Percentiles rank a stretch among this genome's conserved stretches.
Evolutionary conservation across 2,888 invertebrate species (phyloP).

Genomic region (Oligia latruncula): DNA sequence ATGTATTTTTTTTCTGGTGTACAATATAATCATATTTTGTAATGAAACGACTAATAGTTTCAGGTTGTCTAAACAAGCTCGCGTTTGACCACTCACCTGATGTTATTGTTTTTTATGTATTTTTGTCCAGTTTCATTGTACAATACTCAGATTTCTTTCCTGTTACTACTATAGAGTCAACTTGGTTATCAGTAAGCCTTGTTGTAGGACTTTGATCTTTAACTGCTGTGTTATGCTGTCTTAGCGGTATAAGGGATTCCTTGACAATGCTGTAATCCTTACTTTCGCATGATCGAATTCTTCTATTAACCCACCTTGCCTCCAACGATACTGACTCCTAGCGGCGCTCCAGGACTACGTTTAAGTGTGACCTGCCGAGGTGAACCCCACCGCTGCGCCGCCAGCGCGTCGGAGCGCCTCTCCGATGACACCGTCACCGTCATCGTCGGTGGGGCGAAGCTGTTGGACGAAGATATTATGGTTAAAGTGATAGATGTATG

Average conservation of each 20-base stretch:
- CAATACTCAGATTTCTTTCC: too few relatives aligned
- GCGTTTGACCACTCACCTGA: too few relatives aligned
- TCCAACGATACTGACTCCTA: constrained; percentile 99
- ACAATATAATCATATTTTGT: too few relatives aligned
- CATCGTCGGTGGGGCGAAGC: constrained; percentile 84
- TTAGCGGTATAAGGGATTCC: not conserved
- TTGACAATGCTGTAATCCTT: not conserved
- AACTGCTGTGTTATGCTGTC: not conserved
- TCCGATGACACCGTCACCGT: constrained; percentile 87
- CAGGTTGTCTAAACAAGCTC: too few relatives aligned
- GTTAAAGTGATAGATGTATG: not conserved
- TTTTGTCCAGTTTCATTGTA: too few relatives aligned
- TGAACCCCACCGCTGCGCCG: constrained; percentile 95
- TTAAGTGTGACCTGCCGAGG: constrained; percentile 93
- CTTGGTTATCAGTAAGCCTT: too few relatives aligned
- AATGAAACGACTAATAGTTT: too few relatives aligned
- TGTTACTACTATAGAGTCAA: too few relatives aligned
- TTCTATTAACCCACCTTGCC: constrained; percentile 92
- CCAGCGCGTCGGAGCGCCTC: constrained; percentile 79
- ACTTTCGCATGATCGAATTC: not conserved
- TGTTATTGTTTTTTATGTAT: too few relatives aligned
- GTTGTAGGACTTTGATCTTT: too few relatives aligned
- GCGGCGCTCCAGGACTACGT: constrained; percentile 93
- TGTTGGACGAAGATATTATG: constrained; percentile 51
- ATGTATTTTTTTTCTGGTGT: too few relatives aligned